phyloP scores from a whole-genome alignment of 2,888 invertebrate species.

The Steinernema carpocapsae region DNA sequence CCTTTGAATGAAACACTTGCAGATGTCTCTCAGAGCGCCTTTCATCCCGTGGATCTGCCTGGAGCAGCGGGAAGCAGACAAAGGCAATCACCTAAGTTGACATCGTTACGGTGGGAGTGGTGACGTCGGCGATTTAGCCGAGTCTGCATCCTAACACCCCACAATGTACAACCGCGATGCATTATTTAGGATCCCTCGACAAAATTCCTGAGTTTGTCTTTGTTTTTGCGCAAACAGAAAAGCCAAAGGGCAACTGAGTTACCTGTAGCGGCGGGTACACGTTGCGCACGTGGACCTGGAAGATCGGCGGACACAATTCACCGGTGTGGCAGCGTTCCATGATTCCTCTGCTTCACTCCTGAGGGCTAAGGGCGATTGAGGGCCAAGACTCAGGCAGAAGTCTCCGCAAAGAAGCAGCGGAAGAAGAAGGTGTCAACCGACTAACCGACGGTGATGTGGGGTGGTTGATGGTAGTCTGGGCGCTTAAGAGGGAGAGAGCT shows the following conservation, averaged over 20 bases:
- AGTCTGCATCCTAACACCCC: too few species aligned
- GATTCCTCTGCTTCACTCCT: neutral
- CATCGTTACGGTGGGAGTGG: too few species aligned
- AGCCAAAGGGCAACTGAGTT: neutral
- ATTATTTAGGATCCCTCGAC: too few species aligned
- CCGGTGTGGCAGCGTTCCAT: constrained; percentile 14
- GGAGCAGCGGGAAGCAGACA: too few species aligned
- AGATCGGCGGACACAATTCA: constrained; percentile 2
- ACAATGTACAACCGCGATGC: too few species aligned
- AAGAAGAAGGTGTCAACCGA: neutral
- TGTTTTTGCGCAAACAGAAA: neutral
- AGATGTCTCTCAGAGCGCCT: too few species aligned
- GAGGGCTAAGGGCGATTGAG: too few species aligned
- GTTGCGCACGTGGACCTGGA: constrained; percentile 51
- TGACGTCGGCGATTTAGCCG: too few species aligned
- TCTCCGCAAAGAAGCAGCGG: neutral
- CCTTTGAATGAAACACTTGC: too few species aligned
- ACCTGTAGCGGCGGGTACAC: constrained; percentile 67
- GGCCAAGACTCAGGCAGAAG: neutral
- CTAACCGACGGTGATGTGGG: neutral
- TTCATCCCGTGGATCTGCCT: too few species aligned
- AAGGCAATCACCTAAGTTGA: too few species aligned
- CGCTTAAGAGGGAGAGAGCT: neutral
- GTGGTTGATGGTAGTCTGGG: neutral
- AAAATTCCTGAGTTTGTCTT: too few species aligned